Percentiles rank a stretch among this genome's conserved stretches.
phyloP scores from a whole-genome alignment of 1,140 invertebrate genomes.

The Archivesica marissinica region DNA sequence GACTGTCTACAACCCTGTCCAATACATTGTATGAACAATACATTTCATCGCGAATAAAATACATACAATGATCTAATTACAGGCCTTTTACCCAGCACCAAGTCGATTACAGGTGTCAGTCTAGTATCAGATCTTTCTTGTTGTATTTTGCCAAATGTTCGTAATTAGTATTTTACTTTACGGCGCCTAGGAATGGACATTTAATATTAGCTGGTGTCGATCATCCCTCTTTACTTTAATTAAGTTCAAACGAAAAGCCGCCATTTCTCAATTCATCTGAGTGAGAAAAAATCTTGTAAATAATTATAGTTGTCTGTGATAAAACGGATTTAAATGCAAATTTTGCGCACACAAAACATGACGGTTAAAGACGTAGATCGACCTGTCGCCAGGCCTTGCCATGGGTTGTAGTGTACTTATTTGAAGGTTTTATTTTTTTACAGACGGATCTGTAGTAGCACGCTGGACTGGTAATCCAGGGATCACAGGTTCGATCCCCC shows the following conservation, averaged over 20 bases:
- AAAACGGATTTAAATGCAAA: slow-evolving; percentile 51
- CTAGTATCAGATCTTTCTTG: slow-evolving; percentile 13
- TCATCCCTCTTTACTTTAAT: slow-evolving; percentile 7
- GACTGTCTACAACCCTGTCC: no score
- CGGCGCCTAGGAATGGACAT: slow-evolving; percentile 39
- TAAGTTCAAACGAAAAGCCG: slow-evolving; percentile 38
- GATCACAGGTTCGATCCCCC: not conserved
- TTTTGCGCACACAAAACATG: no score
- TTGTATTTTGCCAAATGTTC: slow-evolving; percentile 16
- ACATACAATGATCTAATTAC: no score
- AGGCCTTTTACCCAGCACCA: not conserved
- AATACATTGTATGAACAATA: no score
- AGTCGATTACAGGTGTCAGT: slow-evolving; percentile 12
- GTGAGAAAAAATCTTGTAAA: slow-evolving; percentile 25
- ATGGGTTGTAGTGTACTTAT: slow-evolving; percentile 4
- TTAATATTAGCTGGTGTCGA: slow-evolving; percentile 24
- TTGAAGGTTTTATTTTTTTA: not conserved
- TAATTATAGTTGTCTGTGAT: slow-evolving; percentile 4
- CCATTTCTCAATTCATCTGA: slow-evolving; percentile 18
- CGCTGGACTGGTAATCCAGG: not conserved
- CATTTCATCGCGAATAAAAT: no score
- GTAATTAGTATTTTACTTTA: slow-evolving; percentile 34
- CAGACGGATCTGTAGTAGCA: not conserved
- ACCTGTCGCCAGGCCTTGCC: not conserved
- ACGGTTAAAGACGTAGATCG: not conserved